Evolutionary conservation across 2,888 invertebrate species (phyloP).

Genomic region (Lamproptera curius): DNA sequence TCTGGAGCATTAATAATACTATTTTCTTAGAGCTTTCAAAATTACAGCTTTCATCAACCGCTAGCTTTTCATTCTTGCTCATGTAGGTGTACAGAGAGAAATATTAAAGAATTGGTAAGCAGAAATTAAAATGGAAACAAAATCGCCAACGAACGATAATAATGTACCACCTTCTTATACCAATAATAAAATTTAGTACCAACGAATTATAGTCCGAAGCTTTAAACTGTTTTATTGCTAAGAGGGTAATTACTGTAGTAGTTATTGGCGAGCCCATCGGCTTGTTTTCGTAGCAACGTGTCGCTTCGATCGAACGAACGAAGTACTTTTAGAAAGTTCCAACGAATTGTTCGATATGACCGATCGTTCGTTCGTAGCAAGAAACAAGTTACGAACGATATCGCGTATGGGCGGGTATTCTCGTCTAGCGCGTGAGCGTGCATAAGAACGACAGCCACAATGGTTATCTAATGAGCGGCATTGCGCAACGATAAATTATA

Average conservation of each 20-base stretch:
- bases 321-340: too few relatives aligned
- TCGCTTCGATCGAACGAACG: constrained; percentile 11
- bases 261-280: not conserved
- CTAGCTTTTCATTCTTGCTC: too few relatives aligned
- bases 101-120: too few relatives aligned
- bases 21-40: too few relatives aligned
- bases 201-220: constrained; percentile 4
- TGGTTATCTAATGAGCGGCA: constrained; percentile 5
- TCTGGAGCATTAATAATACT: too few relatives aligned
- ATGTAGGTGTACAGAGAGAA: too few relatives aligned
- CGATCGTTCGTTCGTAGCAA: not conserved
- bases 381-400: not conserved
- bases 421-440: not conserved
- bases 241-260: constrained; percentile 4
- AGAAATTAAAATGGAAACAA: too few relatives aligned
- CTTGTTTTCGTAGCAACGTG: constrained; percentile 7
- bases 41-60: too few relatives aligned
- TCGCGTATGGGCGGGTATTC: not conserved
- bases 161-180: constrained; percentile 3
- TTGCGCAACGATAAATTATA: constrained; percentile 6
- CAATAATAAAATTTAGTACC: constrained; percentile 9
- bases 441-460: not conserved
- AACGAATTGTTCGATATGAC: too few relatives aligned
- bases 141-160: constrained; percentile 1
- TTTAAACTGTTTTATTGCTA: constrained; percentile 11